Evolutionary conservation across 2,797 vertebrate species (phyloP), one percentile per base, ranked within the genome.

Genomic region (Pantherophis alleghaniensis): DNA sequence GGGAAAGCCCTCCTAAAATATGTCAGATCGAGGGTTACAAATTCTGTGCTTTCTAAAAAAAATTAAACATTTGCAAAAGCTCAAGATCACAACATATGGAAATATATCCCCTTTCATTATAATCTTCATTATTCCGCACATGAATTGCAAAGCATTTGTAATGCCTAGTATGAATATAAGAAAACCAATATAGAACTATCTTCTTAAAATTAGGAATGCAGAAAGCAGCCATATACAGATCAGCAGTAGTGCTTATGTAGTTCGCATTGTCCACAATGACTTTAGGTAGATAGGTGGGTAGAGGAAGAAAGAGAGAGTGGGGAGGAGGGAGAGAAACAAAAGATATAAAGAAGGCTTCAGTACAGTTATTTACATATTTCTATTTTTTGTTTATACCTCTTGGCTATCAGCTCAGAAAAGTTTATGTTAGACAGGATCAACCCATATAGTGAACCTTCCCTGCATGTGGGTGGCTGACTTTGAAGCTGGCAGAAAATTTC

Each of bases 31-130:
- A 53, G n/a, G 28, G 26, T 18, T 63, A 90, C 16, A 32, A 63
- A 53, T 32, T 5, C 18, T 66, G 28, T 90, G 20, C 20, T 79
- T 79, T 79, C 37, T 79, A 22, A 13, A 79, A 79, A 42, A 79
- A 79, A 42, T 42, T 42, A 3, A 1, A 2, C 22, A 10, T 11
- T 83, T 83, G 20, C 74, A 83, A 83, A 47, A 47, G 79, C 79
- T 83, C 79, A 6, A 92, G 63, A 11, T 32, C 22, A 89, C 59
- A 6, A 51, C 24, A 91, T 86, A 88, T 66, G 93, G 90, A 59
- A 94, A 57, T 53, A 22, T 66, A 63, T 53, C 53, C 51, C 88
- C 91, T 93, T 60, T 93, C 66, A 92, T 11, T 88, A 83, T 89
- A 56, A 89, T 13, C n/a, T 74, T 53, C 47, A 18, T 90, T 55